Evolutionary conservation across 2,113 vertebrate genomes (phyloP).

Genomic region (Glaucidium brasilianum): DNA sequence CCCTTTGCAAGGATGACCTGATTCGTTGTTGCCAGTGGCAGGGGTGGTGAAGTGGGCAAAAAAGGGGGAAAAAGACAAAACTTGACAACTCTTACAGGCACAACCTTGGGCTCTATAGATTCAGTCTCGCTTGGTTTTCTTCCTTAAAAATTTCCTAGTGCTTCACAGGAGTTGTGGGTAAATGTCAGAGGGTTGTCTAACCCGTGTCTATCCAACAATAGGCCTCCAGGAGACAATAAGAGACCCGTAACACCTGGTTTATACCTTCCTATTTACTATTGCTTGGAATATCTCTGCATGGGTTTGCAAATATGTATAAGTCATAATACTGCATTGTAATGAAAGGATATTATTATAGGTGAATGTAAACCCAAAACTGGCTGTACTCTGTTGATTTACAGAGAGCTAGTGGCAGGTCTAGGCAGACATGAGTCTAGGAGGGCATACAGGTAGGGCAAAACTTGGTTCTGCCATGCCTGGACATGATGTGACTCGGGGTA

Average conservation of each 20-base stretch:
- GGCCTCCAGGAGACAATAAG: not conserved
- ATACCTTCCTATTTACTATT: fast-evolving
- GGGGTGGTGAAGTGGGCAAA: not conserved
- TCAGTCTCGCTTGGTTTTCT: not conserved
- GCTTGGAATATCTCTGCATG: not conserved
- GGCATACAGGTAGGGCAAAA: not conserved
- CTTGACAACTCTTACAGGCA: not conserved
- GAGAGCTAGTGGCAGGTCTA: not conserved
- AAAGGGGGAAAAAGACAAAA: not conserved
- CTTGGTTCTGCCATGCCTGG: not conserved
- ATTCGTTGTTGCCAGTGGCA: not conserved
- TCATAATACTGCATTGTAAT: fast-evolving
- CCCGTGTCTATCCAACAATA: not conserved
- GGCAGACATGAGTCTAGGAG: not conserved
- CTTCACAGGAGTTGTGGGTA: not conserved
- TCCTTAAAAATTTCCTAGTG: not conserved
- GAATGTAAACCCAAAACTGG: not conserved
- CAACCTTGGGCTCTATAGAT: not conserved
- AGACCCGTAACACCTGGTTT: not conserved
- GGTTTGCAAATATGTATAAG: not conserved
- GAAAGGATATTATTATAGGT: not conserved
- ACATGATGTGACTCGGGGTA: not conserved
- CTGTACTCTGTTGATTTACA: fast-evolving
- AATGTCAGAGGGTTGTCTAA: not conserved
- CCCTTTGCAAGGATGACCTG: not conserved